A percentile compares a stretch with the other conserved stretches of the same genome.
Conservation (phyloP, 2,888 invertebrate species). For the Eristalinus sepulchralis region DNA sequence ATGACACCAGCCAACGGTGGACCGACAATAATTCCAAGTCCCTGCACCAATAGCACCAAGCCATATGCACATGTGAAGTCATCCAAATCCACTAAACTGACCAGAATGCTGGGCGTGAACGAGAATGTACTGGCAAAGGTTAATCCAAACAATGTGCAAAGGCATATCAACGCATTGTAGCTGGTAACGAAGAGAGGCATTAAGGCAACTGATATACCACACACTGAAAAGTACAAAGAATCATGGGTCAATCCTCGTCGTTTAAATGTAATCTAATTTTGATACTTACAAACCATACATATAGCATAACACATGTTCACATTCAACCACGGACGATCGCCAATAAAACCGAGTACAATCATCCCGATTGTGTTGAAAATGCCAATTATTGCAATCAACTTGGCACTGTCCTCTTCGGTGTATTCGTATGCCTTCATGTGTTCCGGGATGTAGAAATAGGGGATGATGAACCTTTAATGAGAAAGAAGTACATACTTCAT, state of each 20-base stretch:
- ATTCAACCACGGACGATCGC: slow-evolving; percentile 92
- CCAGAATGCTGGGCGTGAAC: slow-evolving; percentile 93
- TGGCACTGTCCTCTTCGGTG: slow-evolving; percentile 87
- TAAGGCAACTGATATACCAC: slow-evolving; percentile 79
- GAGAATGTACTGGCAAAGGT: slow-evolving; percentile 96
- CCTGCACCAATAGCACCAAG: slow-evolving; percentile 92
- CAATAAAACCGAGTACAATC: slow-evolving; percentile 93
- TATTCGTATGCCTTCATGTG: slow-evolving; percentile 88
- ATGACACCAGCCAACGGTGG: slow-evolving; percentile 93
- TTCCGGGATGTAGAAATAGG: slow-evolving; percentile 96
- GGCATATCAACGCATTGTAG: slow-evolving; percentile 75
- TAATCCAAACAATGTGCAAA: slow-evolving; percentile 89
- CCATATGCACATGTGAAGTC: slow-evolving; percentile 97
- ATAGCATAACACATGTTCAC: slow-evolving; percentile 91
- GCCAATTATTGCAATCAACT: slow-evolving; percentile 92
- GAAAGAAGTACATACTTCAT: not conserved
- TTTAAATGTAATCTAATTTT: not conserved
- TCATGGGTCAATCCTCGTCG: not conserved
- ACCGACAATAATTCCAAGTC: slow-evolving; percentile 94
- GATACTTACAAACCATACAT: slow-evolving; percentile 84
- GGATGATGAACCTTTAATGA: slow-evolving; percentile 93
- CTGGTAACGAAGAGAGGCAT: slow-evolving; percentile 78
- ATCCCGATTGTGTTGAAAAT: slow-evolving; percentile 95
- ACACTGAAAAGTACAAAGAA: slow-evolving; percentile 74
- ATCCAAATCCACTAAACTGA: slow-evolving; percentile 93